Evolutionary conservation across 2,888 invertebrate genomes (phyloP).

Genomic region (Notodonta ziczac): DNA sequence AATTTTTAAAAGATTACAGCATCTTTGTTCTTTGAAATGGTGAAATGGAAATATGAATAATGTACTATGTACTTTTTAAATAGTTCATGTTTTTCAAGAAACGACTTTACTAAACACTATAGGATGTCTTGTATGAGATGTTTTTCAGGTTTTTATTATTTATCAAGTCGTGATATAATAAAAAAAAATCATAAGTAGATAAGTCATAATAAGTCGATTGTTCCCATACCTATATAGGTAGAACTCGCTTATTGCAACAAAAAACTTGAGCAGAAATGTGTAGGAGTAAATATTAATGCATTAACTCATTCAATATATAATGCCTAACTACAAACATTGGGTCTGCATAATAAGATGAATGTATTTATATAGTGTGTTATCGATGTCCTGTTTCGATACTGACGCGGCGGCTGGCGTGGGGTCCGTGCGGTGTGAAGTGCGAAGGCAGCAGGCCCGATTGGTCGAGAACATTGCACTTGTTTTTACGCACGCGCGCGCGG

Average conservation of each 20-base stretch:
- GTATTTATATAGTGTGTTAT: slow-evolving; percentile 1
- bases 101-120: too few species aligned
- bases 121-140: too few species aligned
- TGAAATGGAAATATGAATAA: too few species aligned
- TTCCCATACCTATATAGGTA: background rate
- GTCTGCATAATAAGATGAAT: slow-evolving; percentile 16
- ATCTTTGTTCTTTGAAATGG: background rate
- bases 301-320: slow-evolving; percentile 19
- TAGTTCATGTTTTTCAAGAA: too few species aligned
- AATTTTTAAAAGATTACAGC: background rate
- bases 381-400: slow-evolving; percentile 10
- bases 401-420: slow-evolving; percentile 9
- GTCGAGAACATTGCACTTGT: slow-evolving; percentile 71
- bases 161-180: too few species aligned
- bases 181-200: too few species aligned
- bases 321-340: slow-evolving; percentile 12
- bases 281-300: slow-evolving; percentile 25
- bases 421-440: slow-evolving; percentile 38
- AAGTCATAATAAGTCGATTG: background rate
- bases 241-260: slow-evolving; percentile 16
- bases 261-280: slow-evolving; percentile 22
- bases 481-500: slow-evolving; percentile 74
- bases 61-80: too few species aligned
- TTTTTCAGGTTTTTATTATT: too few species aligned
- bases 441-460: slow-evolving; percentile 44